phyloP scores from a whole-genome alignment of 2,888 invertebrate genomes.

The Spilarctia lutea region DNA sequence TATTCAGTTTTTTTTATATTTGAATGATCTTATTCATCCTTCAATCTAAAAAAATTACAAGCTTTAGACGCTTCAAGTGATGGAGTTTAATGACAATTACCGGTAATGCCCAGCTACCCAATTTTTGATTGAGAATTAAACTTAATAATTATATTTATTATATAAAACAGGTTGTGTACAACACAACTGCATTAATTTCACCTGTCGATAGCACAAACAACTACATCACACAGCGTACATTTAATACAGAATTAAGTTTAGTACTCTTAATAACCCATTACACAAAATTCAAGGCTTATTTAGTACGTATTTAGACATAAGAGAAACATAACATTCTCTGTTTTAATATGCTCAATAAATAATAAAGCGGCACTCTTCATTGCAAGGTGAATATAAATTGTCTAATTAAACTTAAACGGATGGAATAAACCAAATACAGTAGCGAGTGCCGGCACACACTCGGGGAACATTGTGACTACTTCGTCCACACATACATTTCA shows the following conservation, averaged over 20 bases:
- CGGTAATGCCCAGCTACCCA: neutral
- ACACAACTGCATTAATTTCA: neutral
- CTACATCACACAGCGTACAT: neutral
- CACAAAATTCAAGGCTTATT: slow-evolving; percentile 32
- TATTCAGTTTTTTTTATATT: too few relatives aligned
- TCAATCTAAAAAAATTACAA: too few relatives aligned
- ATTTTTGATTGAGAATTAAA: neutral
- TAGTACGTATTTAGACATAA: slow-evolving; percentile 45
- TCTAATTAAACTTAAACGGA: slow-evolving; percentile 80
- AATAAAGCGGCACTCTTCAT: slow-evolving; percentile 77
- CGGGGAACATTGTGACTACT: slow-evolving; percentile 10
- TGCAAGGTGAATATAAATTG: slow-evolving; percentile 83
- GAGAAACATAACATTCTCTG: slow-evolving; percentile 58
- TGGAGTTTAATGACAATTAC: too few relatives aligned
- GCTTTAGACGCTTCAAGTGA: too few relatives aligned
- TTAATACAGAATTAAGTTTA: slow-evolving; percentile 7
- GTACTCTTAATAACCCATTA: slow-evolving; percentile 19
- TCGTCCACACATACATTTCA: slow-evolving; percentile 11
- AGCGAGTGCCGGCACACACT: slow-evolving; percentile 47
- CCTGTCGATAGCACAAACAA: slow-evolving; percentile 3
- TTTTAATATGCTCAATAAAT: slow-evolving; percentile 73
- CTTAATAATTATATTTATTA: neutral
- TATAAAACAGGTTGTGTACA: neutral
- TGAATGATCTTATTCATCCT: too few relatives aligned
- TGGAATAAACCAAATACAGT: slow-evolving; percentile 72